Base-by-base conservation (phyloP, 2,797 vertebrate species). In the Choloepus didactylus region DNA sequence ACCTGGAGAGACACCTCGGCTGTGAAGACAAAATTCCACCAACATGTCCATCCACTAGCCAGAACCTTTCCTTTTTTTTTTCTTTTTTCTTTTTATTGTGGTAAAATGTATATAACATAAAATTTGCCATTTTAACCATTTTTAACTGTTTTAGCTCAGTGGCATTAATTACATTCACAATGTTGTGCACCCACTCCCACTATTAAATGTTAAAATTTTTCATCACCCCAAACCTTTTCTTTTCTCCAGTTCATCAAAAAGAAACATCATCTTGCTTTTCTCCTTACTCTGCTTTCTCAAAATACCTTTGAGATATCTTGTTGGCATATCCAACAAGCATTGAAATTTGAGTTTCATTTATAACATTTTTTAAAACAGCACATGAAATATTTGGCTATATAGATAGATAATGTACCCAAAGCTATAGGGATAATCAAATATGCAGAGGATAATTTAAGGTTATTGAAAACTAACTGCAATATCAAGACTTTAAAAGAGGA, bases 261-360 rank as follows among this genome's bases (percentile, higher is more conserved):
- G 8, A 54, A 51, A 27, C 67, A 79, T 64, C 56, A 51, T 31
- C 23, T 41, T 41, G 19, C 19, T 62, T 44, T 69, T 84, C 49
- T 38, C 41, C 35, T 15, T 70, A 27, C 6, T 15, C 67, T 56
- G 49, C 41, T 72, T 90, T 82, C 54, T 69, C 59, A 66, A 92
- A 88, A 70, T 15, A 41, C 41, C 62, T 75, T 81, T 19, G 12
- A 69, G 64, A 56, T 56, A 76, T 31, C 44, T 49, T n/a, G 10
- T 51, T 29, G 27, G 62, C 64, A 77, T 88, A 56, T 18, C 75
- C 67, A 82, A 62, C 19, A 89, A 80, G 79, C 94, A 82, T 0
- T n/a, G 11, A 92, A 69, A 81, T 70, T 84, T 81, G 60, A 64
- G 69, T 95, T 84, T 89, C 41, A 95, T 46, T 75, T 49, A 66